phyloP scores from a whole-genome alignment of 2,797 vertebrate species.

The Margarornis squamiger region DNA sequence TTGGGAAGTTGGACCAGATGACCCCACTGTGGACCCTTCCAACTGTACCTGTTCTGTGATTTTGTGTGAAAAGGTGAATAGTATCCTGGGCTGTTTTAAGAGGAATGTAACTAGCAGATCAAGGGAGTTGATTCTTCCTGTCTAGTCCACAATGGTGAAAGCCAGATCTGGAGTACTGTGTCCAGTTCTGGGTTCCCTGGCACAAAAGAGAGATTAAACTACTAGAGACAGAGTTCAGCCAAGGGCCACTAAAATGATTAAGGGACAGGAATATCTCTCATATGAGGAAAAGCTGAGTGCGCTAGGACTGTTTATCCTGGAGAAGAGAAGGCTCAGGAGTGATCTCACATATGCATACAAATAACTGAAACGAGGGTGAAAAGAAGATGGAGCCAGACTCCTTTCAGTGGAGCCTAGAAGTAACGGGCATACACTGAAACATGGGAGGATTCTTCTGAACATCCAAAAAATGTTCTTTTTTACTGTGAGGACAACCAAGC shows the following conservation, averaged over 20 bases:
- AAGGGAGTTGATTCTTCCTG: background rate
- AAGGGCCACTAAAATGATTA: background rate
- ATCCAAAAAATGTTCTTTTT: background rate
- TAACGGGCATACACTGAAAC: background rate
- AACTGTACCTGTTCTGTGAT: fast-evolving
- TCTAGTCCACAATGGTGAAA: background rate
- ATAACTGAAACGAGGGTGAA: background rate
- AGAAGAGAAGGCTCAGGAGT: background rate
- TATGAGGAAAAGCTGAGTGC: background rate
- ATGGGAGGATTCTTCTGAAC: background rate
- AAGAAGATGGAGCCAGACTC: background rate
- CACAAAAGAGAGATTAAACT: background rate
- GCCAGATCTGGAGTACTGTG: background rate
- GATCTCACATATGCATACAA: background rate
- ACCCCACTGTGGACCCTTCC: background rate
- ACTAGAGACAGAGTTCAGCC: background rate
- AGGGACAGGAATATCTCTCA: background rate
- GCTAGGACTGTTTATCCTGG: background rate
- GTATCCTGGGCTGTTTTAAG: background rate
- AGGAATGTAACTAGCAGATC: background rate
- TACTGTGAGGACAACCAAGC: background rate
- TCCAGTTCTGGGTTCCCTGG: background rate
- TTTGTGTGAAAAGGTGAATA: background rate
- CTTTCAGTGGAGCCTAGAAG: background rate
- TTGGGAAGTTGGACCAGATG: background rate